phyloP scores from a whole-genome alignment of 2,113 vertebrate species.

The Rhadina sibilatrix region DNA sequence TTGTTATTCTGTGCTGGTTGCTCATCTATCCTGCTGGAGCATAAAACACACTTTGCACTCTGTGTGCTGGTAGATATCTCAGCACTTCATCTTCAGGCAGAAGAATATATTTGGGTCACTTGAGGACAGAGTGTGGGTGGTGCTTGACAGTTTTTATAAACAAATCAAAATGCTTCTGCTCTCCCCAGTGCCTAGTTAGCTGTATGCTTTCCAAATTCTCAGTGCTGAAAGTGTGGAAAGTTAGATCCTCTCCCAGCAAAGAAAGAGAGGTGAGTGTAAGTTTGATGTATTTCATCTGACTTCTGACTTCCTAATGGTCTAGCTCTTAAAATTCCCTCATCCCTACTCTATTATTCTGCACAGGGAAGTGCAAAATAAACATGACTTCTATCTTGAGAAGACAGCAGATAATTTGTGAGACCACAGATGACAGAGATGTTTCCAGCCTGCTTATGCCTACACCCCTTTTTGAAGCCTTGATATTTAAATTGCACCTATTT shows the following conservation, averaged over 20 bases:
- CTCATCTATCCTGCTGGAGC: background rate
- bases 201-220: conserved; percentile 42
- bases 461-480: background rate
- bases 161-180: conserved; percentile 46
- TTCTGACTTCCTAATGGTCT: background rate
- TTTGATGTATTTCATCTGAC: conserved; percentile 7
- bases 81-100: background rate
- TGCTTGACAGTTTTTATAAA: conserved; percentile 49
- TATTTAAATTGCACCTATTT: conserved; percentile 29
- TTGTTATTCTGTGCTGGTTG: background rate
- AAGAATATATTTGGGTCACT: conserved; percentile 31
- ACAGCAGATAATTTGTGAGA: background rate
- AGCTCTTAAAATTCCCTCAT: background rate
- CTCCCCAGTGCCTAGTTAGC: conserved; percentile 10
- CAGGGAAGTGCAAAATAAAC: conserved; percentile 8
- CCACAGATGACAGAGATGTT: background rate
- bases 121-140: conserved; percentile 49
- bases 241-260: background rate
- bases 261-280: background rate
- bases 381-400: background rate
- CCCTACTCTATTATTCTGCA: background rate
- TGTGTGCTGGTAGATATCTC: background rate
- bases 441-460: conserved; percentile 17
- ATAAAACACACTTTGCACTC: background rate
- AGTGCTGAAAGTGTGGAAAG: conserved; percentile 39